These are phyloP conservation scores for Netelia fuscicornis DNA, from an alignment of 2,888 invertebrate genomes.

Conservation along the genomic window DNA sequence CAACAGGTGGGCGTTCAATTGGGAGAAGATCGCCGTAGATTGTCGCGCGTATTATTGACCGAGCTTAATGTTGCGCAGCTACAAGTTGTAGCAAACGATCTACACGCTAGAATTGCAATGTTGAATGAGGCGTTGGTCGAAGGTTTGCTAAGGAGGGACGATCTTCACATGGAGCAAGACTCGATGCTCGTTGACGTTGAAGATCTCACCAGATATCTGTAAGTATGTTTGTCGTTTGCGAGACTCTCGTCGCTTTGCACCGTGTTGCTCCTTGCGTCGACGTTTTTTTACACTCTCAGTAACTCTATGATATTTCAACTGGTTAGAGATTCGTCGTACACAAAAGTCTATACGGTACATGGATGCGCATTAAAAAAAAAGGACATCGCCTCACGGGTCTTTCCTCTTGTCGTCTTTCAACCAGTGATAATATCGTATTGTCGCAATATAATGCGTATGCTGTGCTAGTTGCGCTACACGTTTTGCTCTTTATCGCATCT, in stretches of 20 bases:
- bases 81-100: constrained; percentile 97
- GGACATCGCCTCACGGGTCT: neutral
- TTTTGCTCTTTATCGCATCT: constrained; percentile 65
- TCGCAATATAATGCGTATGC: neutral
- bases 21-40: constrained; percentile 92
- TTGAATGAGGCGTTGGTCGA: constrained; percentile 96
- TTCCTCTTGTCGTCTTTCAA: neutral
- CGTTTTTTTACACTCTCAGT: constrained; percentile 25
- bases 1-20: constrained; percentile 91
- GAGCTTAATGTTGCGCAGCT: constrained; percentile 97
- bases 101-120: constrained; percentile 96
- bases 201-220: constrained; percentile 96
- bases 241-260: neutral
- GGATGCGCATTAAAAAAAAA: neutral
- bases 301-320: neutral
- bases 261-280: constrained; percentile 15
- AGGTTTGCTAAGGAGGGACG: constrained; percentile 96
- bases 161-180: constrained; percentile 98
- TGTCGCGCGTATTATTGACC: constrained; percentile 93
- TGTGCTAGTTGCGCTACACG: constrained; percentile 25
- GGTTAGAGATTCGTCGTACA: neutral
- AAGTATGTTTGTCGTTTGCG: constrained; percentile 84
- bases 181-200: constrained; percentile 99
- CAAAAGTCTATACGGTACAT: too few relatives aligned
- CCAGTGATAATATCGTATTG: neutral